Percentiles rank a stretch among this genome's conserved stretches.
Evolutionary conservation across 2,888 invertebrate species (phyloP).

Genomic region (Dynastes tityus): DNA sequence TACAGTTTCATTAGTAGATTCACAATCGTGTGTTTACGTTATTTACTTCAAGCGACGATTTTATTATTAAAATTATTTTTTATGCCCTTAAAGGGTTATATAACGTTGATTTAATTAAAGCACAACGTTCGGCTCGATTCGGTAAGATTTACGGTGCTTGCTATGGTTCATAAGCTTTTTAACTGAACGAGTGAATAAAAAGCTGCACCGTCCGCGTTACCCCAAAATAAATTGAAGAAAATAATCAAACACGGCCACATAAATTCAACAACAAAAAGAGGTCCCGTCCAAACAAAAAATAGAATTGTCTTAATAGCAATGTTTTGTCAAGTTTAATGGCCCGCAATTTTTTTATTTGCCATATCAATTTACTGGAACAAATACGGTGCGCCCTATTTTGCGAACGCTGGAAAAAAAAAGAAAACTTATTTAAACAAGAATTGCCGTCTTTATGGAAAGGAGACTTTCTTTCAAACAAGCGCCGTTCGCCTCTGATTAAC

Average conservation of each 20-base stretch:
- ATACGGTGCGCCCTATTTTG: slow-evolving; percentile 8
- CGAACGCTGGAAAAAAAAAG: slow-evolving; percentile 20
- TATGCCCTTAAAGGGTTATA: too few relatives aligned
- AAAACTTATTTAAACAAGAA: slow-evolving; percentile 39
- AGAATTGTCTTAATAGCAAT: slow-evolving; percentile 6
- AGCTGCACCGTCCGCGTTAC: background rate
- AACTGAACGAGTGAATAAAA: too few relatives aligned
- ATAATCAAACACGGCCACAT: background rate
- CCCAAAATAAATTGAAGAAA: background rate
- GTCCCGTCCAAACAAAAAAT: background rate
- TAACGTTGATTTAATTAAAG: too few relatives aligned
- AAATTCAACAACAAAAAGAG: background rate
- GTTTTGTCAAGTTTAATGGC: slow-evolving; percentile 27
- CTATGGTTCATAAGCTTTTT: too few relatives aligned
- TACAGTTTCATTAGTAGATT: too few relatives aligned
- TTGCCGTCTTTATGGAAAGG: slow-evolving; percentile 5
- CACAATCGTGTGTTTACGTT: too few relatives aligned
- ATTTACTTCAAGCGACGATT: too few relatives aligned
- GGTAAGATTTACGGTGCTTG: too few relatives aligned
- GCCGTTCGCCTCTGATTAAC: slow-evolving; percentile 30
- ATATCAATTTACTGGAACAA: slow-evolving; percentile 25
- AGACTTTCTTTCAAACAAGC: slow-evolving; percentile 17
- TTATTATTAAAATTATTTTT: too few relatives aligned
- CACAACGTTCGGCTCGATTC: too few relatives aligned
- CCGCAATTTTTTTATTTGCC: slow-evolving; percentile 32